phyloP scores from a whole-genome alignment of 2,888 invertebrate genomes.

The Melanotus villosus region DNA sequence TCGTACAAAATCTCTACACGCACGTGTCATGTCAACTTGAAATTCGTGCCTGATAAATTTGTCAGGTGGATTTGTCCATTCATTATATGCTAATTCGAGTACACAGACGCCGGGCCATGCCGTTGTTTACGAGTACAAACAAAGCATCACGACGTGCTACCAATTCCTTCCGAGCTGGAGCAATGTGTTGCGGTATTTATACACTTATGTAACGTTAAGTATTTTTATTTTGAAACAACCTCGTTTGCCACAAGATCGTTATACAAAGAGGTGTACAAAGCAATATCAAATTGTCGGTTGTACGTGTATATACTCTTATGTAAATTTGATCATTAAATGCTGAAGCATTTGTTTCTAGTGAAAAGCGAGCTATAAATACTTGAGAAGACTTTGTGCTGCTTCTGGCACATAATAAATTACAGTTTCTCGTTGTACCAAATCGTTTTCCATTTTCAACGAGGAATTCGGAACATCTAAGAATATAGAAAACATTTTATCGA shows the following conservation, averaged over 20 bases:
- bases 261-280: constrained; percentile 5
- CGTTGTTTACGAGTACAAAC: constrained; percentile 26
- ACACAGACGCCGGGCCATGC: constrained; percentile 20
- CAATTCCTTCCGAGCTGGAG: not conserved
- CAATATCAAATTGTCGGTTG: not conserved
- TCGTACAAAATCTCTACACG: not conserved
- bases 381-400: constrained; percentile 18
- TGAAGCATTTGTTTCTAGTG: constrained; percentile 12
- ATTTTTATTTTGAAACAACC: constrained; percentile 17
- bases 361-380: constrained; percentile 25
- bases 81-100: constrained; percentile 33
- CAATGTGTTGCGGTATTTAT: constrained; percentile 23
- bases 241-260: not conserved
- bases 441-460: constrained; percentile 27
- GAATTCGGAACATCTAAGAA: not conserved
- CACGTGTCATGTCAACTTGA: constrained; percentile 8
- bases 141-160: constrained; percentile 8
- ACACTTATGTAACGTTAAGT: constrained; percentile 11
- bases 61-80: constrained; percentile 29
- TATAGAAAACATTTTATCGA: constrained; percentile 27
- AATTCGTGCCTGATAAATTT: constrained; percentile 13
- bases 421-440: constrained; percentile 22
- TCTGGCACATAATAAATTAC: constrained; percentile 31
- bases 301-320: constrained; percentile 7
- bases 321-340: constrained; percentile 32